phyloP scores from a whole-genome alignment of 2,888 invertebrate genomes.

The Anagyrus pseudococci region DNA sequence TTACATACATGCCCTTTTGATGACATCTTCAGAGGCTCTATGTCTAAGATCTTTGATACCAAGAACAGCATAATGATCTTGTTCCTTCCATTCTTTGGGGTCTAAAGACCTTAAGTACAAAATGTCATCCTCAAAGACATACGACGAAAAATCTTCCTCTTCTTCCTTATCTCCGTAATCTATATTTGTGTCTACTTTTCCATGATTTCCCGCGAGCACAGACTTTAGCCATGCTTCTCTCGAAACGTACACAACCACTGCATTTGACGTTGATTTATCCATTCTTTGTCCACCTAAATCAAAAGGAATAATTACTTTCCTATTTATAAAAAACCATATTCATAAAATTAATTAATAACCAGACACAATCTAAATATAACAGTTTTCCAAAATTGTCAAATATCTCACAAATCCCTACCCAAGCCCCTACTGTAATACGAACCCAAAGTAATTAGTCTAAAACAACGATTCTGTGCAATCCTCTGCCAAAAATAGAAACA shows the following conservation, averaged over 20 bases:
- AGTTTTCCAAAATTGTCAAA: too few relatives aligned
- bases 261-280: conserved; percentile 48
- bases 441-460: too few relatives aligned
- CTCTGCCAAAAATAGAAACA: too few relatives aligned
- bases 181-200: conserved; percentile 39
- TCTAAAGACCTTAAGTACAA: conserved; percentile 86
- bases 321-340: too few relatives aligned
- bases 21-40: conserved; percentile 89
- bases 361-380: too few relatives aligned
- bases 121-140: conserved; percentile 75
- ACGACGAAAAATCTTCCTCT: conserved; percentile 56
- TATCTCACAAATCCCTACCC: too few relatives aligned
- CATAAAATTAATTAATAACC: too few relatives aligned
- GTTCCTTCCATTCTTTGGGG: conserved; percentile 97
- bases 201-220: conserved; percentile 50
- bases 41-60: conserved; percentile 85
- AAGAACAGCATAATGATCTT: conserved; percentile 96
- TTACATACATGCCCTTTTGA: conserved; percentile 88
- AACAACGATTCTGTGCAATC: too few relatives aligned
- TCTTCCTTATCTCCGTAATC: conserved; percentile 27
- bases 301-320: conserved; percentile 12
- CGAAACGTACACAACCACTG: conserved; percentile 54
- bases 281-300: conserved; percentile 44
- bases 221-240: conserved; percentile 56
- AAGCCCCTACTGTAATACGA: too few relatives aligned